These are phyloP conservation scores for Orthosia gothica DNA, from an alignment of 2,888 invertebrate species.

Conservation along the genomic window DNA sequence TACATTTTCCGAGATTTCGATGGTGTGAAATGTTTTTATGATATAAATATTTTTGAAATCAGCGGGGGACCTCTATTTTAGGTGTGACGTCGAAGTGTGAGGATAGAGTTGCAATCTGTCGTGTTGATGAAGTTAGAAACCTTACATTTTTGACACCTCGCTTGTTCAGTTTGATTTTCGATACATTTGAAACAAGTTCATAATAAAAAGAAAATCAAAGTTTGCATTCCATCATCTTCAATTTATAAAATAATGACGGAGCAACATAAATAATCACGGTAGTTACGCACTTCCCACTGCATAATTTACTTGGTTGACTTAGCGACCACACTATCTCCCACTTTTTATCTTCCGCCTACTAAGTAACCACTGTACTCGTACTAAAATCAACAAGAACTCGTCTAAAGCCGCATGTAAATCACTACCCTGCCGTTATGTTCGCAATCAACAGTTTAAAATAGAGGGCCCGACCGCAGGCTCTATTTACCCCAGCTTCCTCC, in stretches of 20 bases:
- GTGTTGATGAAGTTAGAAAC: constrained; percentile 42
- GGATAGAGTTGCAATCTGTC: constrained; percentile 56
- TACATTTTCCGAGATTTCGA: constrained; percentile 69
- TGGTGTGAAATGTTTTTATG: constrained; percentile 65
- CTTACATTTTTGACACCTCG: constrained; percentile 45
- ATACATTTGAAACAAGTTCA: background rate
- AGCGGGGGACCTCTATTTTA: constrained; percentile 66
- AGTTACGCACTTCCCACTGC: constrained; percentile 27
- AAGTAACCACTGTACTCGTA: constrained; percentile 57
- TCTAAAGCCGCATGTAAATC: constrained; percentile 69
- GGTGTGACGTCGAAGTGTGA: constrained; percentile 55
- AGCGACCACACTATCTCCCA: constrained; percentile 52
- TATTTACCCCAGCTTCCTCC: constrained; percentile 85
- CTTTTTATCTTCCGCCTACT: constrained; percentile 52
- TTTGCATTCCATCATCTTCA: background rate
- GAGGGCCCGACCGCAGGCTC: constrained; percentile 82
- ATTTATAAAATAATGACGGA: constrained; percentile 1
- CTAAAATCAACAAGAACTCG: constrained; percentile 65
- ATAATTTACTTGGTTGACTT: constrained; percentile 43
- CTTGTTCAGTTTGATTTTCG: constrained; percentile 3
- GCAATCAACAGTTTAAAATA: constrained; percentile 85
- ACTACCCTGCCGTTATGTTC: constrained; percentile 68
- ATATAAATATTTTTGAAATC: constrained; percentile 59
- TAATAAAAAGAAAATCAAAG: background rate
- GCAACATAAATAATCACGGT: constrained; percentile 19